A percentile compares a stretch with the other conserved stretches of the same genome.
Conservation (phyloP, 2,113 vertebrate species). For the Barbus barbus region DNA sequence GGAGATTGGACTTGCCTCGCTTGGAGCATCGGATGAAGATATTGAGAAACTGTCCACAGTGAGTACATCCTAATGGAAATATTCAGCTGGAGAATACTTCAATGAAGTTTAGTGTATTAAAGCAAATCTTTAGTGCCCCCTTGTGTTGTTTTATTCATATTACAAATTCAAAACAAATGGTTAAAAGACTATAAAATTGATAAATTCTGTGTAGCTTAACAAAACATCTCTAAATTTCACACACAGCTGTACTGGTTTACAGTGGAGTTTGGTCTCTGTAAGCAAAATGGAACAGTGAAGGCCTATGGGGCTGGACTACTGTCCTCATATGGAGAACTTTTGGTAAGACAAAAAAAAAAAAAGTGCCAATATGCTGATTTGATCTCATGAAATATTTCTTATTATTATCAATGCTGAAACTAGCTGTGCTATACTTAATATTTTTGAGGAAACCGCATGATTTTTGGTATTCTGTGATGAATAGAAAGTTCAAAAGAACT, state of each 20-base stretch:
- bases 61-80: constrained; percentile 21
- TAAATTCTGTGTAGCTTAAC: neutral
- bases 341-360: constrained; percentile 63
- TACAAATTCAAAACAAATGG: constrained; percentile 1
- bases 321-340: constrained; percentile 80
- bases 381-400: neutral
- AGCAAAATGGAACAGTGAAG: constrained; percentile 77
- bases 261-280: constrained; percentile 81
- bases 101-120: neutral
- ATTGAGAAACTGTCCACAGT: constrained; percentile 87
- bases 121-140: constrained; percentile 55
- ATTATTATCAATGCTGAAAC: neutral
- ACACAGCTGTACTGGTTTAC: constrained; percentile 82
- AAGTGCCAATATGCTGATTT: too few species aligned
- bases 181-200: neutral
- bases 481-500: too few species aligned
- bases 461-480: too few species aligned
- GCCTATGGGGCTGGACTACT: constrained; percentile 81
- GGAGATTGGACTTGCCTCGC: constrained; percentile 85
- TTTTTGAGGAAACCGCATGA: neutral
- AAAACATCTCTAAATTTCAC: neutral
- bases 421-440: neutral
- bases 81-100: neutral
- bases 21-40: constrained; percentile 81
- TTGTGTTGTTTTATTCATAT: constrained; percentile 51